Evolutionary conservation across 2,888 invertebrate species (phyloP).

Genomic region (Koerneria pararmatus): DNA sequence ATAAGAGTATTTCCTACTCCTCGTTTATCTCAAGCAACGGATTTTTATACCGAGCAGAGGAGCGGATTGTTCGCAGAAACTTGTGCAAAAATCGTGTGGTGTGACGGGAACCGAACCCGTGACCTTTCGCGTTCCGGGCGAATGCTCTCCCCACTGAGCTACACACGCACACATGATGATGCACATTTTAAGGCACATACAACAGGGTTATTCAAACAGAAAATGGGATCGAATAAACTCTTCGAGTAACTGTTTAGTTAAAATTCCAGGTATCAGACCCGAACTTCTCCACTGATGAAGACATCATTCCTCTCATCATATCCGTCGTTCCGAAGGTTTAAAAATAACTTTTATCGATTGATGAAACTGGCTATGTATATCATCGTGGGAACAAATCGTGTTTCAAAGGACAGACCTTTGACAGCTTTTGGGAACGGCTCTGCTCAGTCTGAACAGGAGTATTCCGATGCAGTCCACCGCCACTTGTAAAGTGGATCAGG

Average conservation of each 20-base stretch:
- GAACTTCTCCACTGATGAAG: constrained; percentile 54
- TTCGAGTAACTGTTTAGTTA: constrained; percentile 22
- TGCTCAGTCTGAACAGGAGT: constrained; percentile 36
- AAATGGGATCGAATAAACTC: background rate
- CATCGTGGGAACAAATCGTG: background rate
- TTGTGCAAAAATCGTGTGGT: too few species aligned
- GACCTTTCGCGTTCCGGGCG: too few species aligned
- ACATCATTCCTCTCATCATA: constrained; percentile 39
- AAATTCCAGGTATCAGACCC: constrained; percentile 39
- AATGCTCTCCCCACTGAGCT: too few species aligned
- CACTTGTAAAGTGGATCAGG: constrained; percentile 41
- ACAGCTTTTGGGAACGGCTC: constrained; percentile 43
- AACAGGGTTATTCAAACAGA: constrained; percentile 7
- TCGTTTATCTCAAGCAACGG: too few species aligned
- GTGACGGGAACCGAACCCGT: too few species aligned
- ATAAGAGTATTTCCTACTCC: too few species aligned
- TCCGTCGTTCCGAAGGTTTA: constrained; percentile 17
- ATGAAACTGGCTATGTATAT: background rate
- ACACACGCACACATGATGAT: too few species aligned
- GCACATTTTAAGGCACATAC: too few species aligned
- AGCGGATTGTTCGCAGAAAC: too few species aligned
- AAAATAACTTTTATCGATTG: background rate
- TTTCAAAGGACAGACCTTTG: background rate
- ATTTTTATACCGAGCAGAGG: too few species aligned
- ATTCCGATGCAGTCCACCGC: constrained; percentile 45